A percentile compares a stretch with the other conserved stretches of the same genome.
Conservation (phyloP, 2,113 vertebrate species). For the Nicator chloris region DNA sequence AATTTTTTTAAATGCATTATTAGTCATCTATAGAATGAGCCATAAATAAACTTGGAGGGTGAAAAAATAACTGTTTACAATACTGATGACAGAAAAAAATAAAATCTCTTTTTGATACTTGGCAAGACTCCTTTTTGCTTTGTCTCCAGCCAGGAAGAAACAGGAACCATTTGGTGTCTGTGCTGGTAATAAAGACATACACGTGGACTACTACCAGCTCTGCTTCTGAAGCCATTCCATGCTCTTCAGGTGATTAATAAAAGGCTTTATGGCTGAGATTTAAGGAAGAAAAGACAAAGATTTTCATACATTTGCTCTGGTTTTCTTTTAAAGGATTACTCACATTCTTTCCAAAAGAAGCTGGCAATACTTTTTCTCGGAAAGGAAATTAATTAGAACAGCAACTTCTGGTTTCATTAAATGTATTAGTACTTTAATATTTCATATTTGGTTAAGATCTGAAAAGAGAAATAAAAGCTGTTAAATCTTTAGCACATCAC, state of each 20-base stretch:
- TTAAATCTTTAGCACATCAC: slow-evolving; percentile 40
- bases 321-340: slow-evolving; percentile 1
- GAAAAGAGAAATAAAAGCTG: slow-evolving; percentile 56
- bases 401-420: slow-evolving; percentile 21
- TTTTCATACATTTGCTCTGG: neutral
- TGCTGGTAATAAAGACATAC: neutral
- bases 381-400: slow-evolving; percentile 45
- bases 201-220: neutral
- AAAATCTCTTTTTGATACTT: neutral
- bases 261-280: neutral
- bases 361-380: neutral
- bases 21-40: neutral
- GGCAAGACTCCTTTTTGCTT: neutral
- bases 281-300: neutral
- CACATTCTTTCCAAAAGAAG: neutral
- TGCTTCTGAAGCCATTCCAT: neutral
- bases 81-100: neutral
- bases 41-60: neutral
- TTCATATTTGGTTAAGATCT: slow-evolving; percentile 42
- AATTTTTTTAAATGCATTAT: neutral
- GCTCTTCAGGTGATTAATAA: neutral
- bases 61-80: neutral
- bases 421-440: slow-evolving; percentile 42
- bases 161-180: neutral
- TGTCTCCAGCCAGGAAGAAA: neutral